Evolutionary conservation across 2,888 invertebrate genomes (phyloP).

Genomic region (Synanthedon tipuliformis): DNA sequence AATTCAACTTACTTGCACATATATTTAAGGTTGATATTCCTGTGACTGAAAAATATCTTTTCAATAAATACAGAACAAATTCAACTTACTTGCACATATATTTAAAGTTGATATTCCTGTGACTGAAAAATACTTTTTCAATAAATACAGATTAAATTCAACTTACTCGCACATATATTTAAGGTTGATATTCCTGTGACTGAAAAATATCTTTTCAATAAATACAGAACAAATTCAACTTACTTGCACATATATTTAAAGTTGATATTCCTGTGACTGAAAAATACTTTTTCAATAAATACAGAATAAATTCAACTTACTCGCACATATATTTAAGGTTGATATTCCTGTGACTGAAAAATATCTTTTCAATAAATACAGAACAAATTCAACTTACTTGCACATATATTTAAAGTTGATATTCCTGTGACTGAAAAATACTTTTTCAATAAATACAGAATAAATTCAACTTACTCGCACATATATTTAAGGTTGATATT

Average conservation of each 20-base stretch:
- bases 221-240: slow-evolving; percentile 14
- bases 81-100: slow-evolving; percentile 71
- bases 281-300: too few relatives aligned
- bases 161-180: slow-evolving; percentile 73
- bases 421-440: slow-evolving; percentile 63
- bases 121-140: slow-evolving; percentile 64
- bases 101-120: slow-evolving; percentile 58
- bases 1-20: slow-evolving; percentile 68
- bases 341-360: slow-evolving; percentile 62
- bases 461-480: slow-evolving; percentile 64
- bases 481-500: slow-evolving; percentile 61
- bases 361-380: too few relatives aligned
- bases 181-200: slow-evolving; percentile 57
- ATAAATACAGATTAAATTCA: neutral
- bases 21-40: slow-evolving; percentile 60
- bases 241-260: slow-evolving; percentile 72
- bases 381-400: slow-evolving; percentile 54
- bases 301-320: slow-evolving; percentile 39
- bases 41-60: slow-evolving; percentile 61
- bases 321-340: slow-evolving; percentile 68
- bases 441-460: too few relatives aligned
- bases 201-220: too few relatives aligned
- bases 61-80: too few relatives aligned
- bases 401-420: slow-evolving; percentile 65
- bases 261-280: slow-evolving; percentile 59